These are phyloP conservation scores for Perca schrenkii DNA, from an alignment of 2,113 vertebrate species.

Conservation along the genomic window DNA sequence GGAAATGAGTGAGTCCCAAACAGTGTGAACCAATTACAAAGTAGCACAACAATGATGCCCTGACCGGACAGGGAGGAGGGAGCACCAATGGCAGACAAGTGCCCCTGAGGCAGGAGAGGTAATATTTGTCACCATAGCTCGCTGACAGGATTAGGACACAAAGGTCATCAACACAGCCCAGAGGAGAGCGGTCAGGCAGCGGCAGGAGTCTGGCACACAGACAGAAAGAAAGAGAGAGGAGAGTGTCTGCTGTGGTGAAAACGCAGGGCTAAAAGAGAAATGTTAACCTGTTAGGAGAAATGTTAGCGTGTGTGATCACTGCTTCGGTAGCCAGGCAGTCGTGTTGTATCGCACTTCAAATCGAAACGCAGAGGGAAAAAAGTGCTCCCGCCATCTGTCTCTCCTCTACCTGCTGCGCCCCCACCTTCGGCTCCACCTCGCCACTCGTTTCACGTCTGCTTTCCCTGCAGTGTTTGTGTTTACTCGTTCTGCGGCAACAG, in stretches of 20 bases:
- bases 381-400: constrained; percentile 62
- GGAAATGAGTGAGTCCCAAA: constrained; percentile 20
- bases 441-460: constrained; percentile 60
- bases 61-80: constrained; percentile 7
- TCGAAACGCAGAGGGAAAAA: constrained; percentile 21
- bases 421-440: constrained; percentile 36
- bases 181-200: constrained; percentile 29
- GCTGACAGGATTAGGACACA: constrained; percentile 49
- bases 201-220: constrained; percentile 33
- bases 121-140: constrained; percentile 19
- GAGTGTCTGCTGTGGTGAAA: neutral
- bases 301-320: constrained; percentile 44
- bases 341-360: constrained; percentile 43
- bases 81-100: constrained; percentile 43
- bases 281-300: constrained; percentile 26
- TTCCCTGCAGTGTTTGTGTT: constrained; percentile 77
- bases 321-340: constrained; percentile 29
- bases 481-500: constrained; percentile 81
- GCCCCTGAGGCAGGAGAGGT: constrained; percentile 9
- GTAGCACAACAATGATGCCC: neutral
- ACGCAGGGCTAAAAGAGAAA: neutral
- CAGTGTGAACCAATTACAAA: constrained; percentile 29
- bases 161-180: constrained; percentile 41
- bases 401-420: constrained; percentile 59
- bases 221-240: neutral